Conservation (phyloP, 1,140 invertebrate species). For the Chlorops oryzae region DNA sequence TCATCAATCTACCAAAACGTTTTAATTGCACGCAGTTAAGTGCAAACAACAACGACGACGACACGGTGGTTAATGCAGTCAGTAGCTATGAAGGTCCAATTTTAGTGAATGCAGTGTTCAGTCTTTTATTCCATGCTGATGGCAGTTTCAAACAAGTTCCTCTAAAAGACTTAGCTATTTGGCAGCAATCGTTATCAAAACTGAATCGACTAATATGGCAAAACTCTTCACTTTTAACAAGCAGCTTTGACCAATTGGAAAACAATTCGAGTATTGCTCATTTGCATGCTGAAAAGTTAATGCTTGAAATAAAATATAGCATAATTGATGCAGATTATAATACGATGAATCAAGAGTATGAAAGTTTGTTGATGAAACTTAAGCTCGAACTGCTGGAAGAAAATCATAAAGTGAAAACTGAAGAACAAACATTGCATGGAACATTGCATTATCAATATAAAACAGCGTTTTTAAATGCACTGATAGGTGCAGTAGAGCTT, state of each 20-base stretch:
- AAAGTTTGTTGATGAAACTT: too few relatives aligned
- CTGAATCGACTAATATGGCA: slow-evolving; percentile 34
- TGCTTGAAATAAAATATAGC: slow-evolving; percentile 30
- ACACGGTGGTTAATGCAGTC: slow-evolving; percentile 20
- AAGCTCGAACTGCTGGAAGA: too few relatives aligned
- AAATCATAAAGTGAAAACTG: not conserved
- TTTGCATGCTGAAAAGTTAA: slow-evolving; percentile 20
- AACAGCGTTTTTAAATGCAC: slow-evolving; percentile 19
- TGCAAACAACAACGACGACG: slow-evolving; percentile 11
- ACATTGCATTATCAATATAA: slow-evolving; percentile 6
- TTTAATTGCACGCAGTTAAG: slow-evolving; percentile 18
- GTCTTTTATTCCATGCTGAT: slow-evolving; percentile 25
- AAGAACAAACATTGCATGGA: slow-evolving; percentile 2
- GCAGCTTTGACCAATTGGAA: slow-evolving; percentile 1
- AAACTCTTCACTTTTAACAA: slow-evolving; percentile 20
- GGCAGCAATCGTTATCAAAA: slow-evolving; percentile 27
- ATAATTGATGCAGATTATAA: too few relatives aligned
- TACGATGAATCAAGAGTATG: too few relatives aligned
- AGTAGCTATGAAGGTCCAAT: slow-evolving; percentile 31
- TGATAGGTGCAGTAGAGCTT: slow-evolving; percentile 46
- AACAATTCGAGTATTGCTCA: slow-evolving; percentile 15
- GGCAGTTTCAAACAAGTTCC: slow-evolving; percentile 34
- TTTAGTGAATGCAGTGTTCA: slow-evolving; percentile 21
- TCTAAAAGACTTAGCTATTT: slow-evolving; percentile 29
- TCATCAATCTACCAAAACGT: slow-evolving; percentile 30